A percentile compares a stretch with the other conserved stretches of the same genome.
phyloP scores from a whole-genome alignment of 2,113 vertebrate genomes.

The Atractosteus spatula region DNA sequence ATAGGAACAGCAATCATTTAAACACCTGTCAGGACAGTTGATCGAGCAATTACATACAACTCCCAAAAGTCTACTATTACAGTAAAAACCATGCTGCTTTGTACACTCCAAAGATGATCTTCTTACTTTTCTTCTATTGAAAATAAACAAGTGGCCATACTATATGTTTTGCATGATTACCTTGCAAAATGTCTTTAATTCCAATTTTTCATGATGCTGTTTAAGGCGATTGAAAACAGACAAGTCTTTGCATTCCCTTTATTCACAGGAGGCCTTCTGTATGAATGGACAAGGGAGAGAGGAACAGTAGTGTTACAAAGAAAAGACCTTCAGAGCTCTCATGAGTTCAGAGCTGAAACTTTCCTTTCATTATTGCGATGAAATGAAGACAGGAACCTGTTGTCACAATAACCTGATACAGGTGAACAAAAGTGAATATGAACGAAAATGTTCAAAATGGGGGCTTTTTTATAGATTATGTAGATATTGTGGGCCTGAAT shows the following conservation, averaged over 20 bases:
- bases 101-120: too few species aligned
- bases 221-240: not conserved
- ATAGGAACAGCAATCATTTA: too few species aligned
- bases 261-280: too few species aligned
- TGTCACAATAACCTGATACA: not conserved
- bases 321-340: not conserved
- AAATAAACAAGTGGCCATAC: not conserved
- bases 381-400: constrained; percentile 1
- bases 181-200: not conserved
- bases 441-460: too few species aligned
- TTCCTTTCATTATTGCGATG: constrained; percentile 3
- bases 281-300: not conserved
- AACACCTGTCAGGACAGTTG: too few species aligned
- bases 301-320: not conserved
- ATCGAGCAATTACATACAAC: too few species aligned
- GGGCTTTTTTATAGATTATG: not conserved
- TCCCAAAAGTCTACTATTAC: too few species aligned
- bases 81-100: too few species aligned
- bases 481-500: too few species aligned
- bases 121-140: too few species aligned
- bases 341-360: not conserved
- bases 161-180: not conserved
- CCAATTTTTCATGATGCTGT: not conserved
- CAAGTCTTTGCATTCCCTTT: too few species aligned
- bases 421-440: not conserved